Conservation (phyloP, 2,797 vertebrate genomes). For the Remorina albescens region DNA sequence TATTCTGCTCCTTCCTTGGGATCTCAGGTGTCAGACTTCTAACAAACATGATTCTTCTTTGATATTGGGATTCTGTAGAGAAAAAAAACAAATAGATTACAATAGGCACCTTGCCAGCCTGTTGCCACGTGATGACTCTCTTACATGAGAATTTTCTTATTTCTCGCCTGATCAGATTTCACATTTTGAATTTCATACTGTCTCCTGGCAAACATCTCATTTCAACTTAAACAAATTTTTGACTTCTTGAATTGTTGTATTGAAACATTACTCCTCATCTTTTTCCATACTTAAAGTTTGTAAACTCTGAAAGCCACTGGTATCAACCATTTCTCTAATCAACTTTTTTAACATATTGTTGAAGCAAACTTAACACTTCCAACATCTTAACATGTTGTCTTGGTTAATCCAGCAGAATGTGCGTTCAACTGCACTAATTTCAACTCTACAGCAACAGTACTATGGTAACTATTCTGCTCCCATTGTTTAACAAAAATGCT, state of each 20-base stretch:
- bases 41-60: slow-evolving; percentile 66
- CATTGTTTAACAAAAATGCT: neutral
- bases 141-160: neutral
- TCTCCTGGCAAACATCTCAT: neutral
- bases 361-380: neutral
- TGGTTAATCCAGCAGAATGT: neutral
- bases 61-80: slow-evolving; percentile 49
- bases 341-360: neutral
- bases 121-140: slow-evolving; percentile 34
- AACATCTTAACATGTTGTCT: neutral
- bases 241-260: neutral
- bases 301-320: neutral
- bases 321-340: neutral
- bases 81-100: slow-evolving; percentile 32
- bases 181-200: neutral
- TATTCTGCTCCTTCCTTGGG: slow-evolving; percentile 66
- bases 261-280: neutral
- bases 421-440: neutral
- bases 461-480: neutral
- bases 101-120: slow-evolving; percentile 33
- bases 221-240: neutral
- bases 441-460: neutral
- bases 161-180: slow-evolving; percentile 18
- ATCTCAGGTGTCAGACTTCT: slow-evolving; percentile 62
- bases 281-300: neutral